These are phyloP conservation scores for Sebastes fasciatus DNA, from an alignment of 2,113 vertebrate species.

Conservation along the genomic window DNA sequence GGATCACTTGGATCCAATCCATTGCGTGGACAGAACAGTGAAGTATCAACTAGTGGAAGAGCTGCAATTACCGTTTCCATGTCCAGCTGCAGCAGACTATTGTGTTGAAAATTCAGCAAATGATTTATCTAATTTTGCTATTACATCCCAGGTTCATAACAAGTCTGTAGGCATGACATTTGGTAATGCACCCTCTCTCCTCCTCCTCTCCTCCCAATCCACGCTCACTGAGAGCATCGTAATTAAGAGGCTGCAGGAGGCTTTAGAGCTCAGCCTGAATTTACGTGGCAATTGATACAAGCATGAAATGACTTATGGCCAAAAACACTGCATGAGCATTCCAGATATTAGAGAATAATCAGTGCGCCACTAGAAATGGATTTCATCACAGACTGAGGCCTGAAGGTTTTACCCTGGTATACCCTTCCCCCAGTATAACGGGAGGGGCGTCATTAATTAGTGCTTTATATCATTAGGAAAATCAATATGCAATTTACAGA, in stretches of 20 bases:
- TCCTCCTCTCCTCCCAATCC: conserved; percentile 40
- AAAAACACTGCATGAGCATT: conserved; percentile 64
- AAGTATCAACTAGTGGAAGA: not conserved
- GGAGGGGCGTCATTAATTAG: conserved; percentile 65
- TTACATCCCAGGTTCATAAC: conserved; percentile 54
- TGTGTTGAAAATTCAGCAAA: conserved; percentile 36
- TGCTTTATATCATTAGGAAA: conserved; percentile 66
- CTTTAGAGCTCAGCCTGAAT: conserved; percentile 71
- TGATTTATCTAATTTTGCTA: conserved; percentile 58
- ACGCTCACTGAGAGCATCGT: conserved; percentile 49
- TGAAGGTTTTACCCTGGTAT: conserved; percentile 39
- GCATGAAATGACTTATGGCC: conserved; percentile 75
- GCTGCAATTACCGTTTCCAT: conserved; percentile 16
- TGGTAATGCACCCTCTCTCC: conserved; percentile 33
- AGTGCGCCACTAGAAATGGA: conserved; percentile 58
- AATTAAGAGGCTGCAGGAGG: conserved; percentile 77
- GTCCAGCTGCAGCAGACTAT: conserved; percentile 22
- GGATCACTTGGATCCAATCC: conserved; percentile 21
- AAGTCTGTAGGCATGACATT: conserved; percentile 63
- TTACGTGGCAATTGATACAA: conserved; percentile 72
- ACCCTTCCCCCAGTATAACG: conserved; percentile 25
- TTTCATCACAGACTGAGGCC: conserved; percentile 50
- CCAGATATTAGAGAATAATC: conserved; percentile 70
- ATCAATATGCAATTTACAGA: conserved; percentile 72
- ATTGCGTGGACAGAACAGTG: not conserved